Conservation (phyloP, 2,113 vertebrate genomes). For the Mus spicilegus region DNA sequence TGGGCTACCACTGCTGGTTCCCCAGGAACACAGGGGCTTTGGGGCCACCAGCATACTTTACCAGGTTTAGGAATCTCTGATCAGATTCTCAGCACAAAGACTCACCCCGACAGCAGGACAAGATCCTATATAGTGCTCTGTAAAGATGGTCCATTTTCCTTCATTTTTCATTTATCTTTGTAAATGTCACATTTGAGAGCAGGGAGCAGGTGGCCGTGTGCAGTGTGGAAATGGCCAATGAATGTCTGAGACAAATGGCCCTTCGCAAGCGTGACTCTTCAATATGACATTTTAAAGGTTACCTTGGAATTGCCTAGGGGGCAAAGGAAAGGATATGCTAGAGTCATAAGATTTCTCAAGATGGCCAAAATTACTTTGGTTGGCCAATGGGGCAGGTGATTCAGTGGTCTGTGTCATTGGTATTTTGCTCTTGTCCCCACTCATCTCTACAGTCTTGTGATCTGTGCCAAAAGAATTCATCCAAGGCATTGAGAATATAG, state of each 20-base stretch:
- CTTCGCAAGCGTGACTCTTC: neutral
- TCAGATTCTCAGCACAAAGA: neutral
- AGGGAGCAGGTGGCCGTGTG: slow-evolving; percentile 40
- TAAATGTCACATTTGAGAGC: neutral
- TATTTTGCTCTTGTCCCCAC: neutral
- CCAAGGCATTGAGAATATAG: neutral
- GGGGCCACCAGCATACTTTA: neutral
- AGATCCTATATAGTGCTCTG: neutral
- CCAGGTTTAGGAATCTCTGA: neutral
- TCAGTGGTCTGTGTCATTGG: neutral
- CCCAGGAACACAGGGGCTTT: neutral
- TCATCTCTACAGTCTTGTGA: neutral
- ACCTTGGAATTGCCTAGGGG: slow-evolving; percentile 15
- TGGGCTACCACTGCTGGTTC: neutral
- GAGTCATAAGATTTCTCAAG: neutral
- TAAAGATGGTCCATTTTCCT: neutral
- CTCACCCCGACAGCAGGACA: neutral
- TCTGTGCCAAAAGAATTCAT: neutral
- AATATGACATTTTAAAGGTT: neutral
- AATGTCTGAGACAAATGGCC: slow-evolving; percentile 4
- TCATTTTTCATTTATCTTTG: slow-evolving; percentile 28
- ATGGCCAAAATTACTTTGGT: neutral
- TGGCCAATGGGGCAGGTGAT: neutral
- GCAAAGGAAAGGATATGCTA: neutral
- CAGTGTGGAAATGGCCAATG: neutral